phyloP scores from a whole-genome alignment of 2,888 invertebrate species.

The Mantis religiosa region DNA sequence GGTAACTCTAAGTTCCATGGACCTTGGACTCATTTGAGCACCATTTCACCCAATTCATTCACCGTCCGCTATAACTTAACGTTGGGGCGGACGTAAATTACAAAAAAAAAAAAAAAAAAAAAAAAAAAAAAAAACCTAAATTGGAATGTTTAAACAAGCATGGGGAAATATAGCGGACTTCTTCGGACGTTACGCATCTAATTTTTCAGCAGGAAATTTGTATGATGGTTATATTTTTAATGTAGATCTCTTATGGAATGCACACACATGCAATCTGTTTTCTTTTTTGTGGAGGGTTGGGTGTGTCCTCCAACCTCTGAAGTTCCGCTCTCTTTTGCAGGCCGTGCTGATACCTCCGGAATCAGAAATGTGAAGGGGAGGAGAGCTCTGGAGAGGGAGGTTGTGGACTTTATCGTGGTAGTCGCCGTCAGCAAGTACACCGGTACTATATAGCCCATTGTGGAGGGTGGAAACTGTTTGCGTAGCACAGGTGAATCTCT shows the following conservation, averaged over 20 bases:
- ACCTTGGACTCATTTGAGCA: too few relatives aligned
- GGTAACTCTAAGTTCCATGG: too few relatives aligned
- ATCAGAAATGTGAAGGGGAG: background rate
- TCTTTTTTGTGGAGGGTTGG: too few relatives aligned
- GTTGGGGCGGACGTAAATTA: too few relatives aligned
- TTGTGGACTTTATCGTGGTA: background rate
- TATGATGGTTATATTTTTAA: background rate
- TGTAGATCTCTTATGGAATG: background rate
- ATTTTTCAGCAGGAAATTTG: too few relatives aligned
- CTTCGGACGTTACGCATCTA: too few relatives aligned
- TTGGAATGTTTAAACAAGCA: too few relatives aligned
- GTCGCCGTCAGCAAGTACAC: background rate
- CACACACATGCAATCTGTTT: background rate
- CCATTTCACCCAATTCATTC: too few relatives aligned
- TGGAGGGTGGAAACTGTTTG: background rate
- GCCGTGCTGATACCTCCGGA: background rate
- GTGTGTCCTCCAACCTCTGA: background rate
- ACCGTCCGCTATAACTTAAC: too few relatives aligned
- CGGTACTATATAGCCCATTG: background rate
- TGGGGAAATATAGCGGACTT: too few relatives aligned
- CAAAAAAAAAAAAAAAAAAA: too few relatives aligned
- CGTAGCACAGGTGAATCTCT: slow-evolving; percentile 9
- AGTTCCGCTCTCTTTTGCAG: background rate
- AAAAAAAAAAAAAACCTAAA: too few relatives aligned
- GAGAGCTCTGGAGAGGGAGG: background rate